Evolutionary conservation across 2,888 invertebrate species (phyloP), one percentile per base, ranked within the genome.

Genomic region (Callimorpha dominula): DNA sequence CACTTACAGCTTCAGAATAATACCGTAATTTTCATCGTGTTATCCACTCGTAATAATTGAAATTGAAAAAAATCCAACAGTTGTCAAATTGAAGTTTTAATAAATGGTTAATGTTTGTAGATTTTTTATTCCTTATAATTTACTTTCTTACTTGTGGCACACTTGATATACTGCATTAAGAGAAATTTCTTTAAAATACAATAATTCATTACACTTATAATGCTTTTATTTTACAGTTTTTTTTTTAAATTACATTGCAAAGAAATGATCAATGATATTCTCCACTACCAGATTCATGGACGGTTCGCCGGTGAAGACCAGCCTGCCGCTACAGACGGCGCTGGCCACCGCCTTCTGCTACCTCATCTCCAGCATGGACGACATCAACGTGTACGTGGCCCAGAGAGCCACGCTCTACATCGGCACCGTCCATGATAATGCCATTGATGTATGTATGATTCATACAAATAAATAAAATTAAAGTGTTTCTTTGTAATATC

Each of bases 331-430:
- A 68, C 99, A 99, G 93, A 98, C 99, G 0, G 98, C 99, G 0
- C 93, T 99, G 85, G 99, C 99, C 9, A 99, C 99, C 81, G 99
- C 99, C 1, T 99, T 99, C 96, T 99, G 99, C 93, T 99, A 99
- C 92, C 96, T 99, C 73, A 98, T 99, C 83, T 98, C 98, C 71
- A 98, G 99, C 86, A 98, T 99, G 97, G 99, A 99, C 93, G 99
- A 99, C 92, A 97, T 97, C 76, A 99, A 98, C 93, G 98, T 99
- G 20, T 98, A 99, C 83, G 99, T 99, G 4, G 99, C 99, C 0
- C 99, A 99, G 92, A 96, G 99, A 83, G 97, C 99, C 6, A 98
- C 98, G 1, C 96, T 99, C 4, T 99, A 98, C 91, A 96, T 99
- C 73, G 99, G 99, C 82, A 99, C 99, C 20, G 97, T 99, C 86